These are phyloP conservation scores for Alexandromys oeconomus DNA, from an alignment of 2,797 vertebrate species.

Conservation along the genomic window DNA sequence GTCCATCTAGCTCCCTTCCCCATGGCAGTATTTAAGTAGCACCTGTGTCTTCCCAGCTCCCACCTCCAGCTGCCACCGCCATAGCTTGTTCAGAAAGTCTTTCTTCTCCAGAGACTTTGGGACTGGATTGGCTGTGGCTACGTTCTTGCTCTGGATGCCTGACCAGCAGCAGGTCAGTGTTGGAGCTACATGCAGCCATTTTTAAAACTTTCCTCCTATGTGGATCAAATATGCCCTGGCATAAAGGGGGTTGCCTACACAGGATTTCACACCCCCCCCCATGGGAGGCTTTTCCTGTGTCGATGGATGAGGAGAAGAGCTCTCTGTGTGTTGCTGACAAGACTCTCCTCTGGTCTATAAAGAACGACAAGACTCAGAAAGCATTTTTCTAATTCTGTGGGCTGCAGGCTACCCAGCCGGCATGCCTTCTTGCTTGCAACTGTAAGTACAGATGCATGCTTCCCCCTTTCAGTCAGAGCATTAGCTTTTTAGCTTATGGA, in stretches of 20 bases:
- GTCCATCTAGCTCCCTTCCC: fast-evolving
- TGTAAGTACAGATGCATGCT: constrained; percentile 76
- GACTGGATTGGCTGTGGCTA: not conserved
- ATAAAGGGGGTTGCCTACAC: constrained; percentile 44
- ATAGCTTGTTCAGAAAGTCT: fast-evolving
- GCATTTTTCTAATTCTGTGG: constrained; percentile 77
- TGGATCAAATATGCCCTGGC: not conserved
- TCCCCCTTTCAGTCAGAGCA: constrained; percentile 71
- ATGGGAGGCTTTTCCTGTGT: constrained; percentile 70
- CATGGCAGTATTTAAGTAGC: fast-evolving
- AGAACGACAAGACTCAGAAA: constrained; percentile 82
- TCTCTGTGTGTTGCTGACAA: constrained; percentile 79
- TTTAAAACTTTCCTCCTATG: not conserved
- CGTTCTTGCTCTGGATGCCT: not conserved
- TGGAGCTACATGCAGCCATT: not conserved
- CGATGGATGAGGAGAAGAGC: constrained; percentile 61
- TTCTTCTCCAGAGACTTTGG: not conserved
- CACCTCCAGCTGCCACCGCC: fast-evolving
- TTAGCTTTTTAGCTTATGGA: constrained; percentile 77
- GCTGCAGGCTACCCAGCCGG: constrained; percentile 83
- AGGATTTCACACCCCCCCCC: constrained; percentile 77
- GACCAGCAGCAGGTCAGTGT: too few relatives aligned
- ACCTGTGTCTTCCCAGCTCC: not conserved
- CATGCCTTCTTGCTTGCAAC: constrained; percentile 85
- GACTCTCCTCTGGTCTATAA: constrained; percentile 82